Base-by-base conservation (phyloP, 2,797 vertebrate species). In the Halcyon smyrnensis region DNA sequence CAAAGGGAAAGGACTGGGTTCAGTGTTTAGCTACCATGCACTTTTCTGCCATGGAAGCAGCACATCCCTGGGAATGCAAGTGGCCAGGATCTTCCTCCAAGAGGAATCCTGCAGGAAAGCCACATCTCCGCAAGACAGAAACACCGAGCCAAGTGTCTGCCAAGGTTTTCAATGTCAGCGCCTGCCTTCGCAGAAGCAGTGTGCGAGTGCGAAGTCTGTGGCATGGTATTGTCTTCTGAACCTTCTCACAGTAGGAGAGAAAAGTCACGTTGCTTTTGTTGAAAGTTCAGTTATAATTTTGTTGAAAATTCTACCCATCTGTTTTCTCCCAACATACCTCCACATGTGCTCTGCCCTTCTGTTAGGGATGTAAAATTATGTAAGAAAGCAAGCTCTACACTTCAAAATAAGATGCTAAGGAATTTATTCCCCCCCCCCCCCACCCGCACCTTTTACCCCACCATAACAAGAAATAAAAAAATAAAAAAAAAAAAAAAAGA, bases 21-120 rank as follows among this genome's bases (percentile, higher is more conserved):
- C 46, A 16, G n/a, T 1, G 9, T 16, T 20, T 0, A 3, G 13
- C 28, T n/a, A 2, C 9, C 48, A 27, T 12, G 24, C 1, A 32
- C 34, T 81, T 46, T 56, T 51, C 48, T 41, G 67, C 36, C 37
- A 13, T 0, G 5, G 46, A 53, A 69, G 46, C 16, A n/a, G 48
- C 48, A 17, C 39, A 4, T 53, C 20, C 4, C 25, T 17, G 11
- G 67, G 36, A 65, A 51, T 0, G 3, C 0, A 2, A 62, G 37
- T 4, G 14, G 23, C 20, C 34, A 41, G n/a, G 18, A 50, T 57
- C 28, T 37, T 67, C 37, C 54, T 81, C 24, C 76, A 34, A 46
- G 43, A 68, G 15, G 30, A 83, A 65, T 65, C 37, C 57, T 16
- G 41, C 46, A 57, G 57, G 46, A 53, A 82, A 83, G 36, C 9